Conservation (phyloP, 1,140 invertebrate genomes). For the Orussus abietinus region DNA sequence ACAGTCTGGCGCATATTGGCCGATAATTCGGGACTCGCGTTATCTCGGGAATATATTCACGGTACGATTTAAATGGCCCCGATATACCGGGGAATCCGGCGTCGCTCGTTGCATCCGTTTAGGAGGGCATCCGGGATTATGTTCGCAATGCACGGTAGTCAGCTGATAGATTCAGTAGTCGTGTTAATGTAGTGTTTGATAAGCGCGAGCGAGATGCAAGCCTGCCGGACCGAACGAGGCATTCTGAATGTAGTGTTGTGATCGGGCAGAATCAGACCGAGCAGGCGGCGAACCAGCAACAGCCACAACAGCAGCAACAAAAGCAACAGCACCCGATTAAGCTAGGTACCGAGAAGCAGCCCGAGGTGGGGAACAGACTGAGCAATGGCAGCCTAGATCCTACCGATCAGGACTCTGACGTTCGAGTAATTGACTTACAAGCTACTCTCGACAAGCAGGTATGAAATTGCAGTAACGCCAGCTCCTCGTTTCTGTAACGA, state of each 20-base stretch:
- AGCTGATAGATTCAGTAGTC: constrained; percentile 32
- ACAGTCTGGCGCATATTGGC: no score
- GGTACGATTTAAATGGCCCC: no score
- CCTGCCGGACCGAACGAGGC: constrained; percentile 36
- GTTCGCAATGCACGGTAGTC: constrained; percentile 31
- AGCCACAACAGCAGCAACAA: constrained; percentile 23
- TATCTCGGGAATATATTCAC: no score
- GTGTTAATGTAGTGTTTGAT: constrained; percentile 33
- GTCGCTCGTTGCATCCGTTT: no score
- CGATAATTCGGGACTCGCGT: no score
- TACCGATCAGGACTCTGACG: constrained; percentile 61
- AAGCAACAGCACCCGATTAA: constrained; percentile 19
- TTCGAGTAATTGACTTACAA: constrained; percentile 78
- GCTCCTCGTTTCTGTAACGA: no score
- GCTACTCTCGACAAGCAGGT: constrained; percentile 89
- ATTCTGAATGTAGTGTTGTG: constrained; percentile 50
- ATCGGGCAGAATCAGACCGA: constrained; percentile 48
- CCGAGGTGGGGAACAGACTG: constrained; percentile 38
- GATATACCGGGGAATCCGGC: no score
- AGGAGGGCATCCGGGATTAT: no score
- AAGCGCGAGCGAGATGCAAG: constrained; percentile 34
- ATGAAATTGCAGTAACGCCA: no score
- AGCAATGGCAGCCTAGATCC: constrained; percentile 61
- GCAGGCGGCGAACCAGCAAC: constrained; percentile 30
- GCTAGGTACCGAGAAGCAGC: constrained; percentile 36